Evolutionary conservation across 2,888 invertebrate genomes (phyloP), one percentile per base, ranked within the genome.

Genomic region (Periphyllus acericola): DNA sequence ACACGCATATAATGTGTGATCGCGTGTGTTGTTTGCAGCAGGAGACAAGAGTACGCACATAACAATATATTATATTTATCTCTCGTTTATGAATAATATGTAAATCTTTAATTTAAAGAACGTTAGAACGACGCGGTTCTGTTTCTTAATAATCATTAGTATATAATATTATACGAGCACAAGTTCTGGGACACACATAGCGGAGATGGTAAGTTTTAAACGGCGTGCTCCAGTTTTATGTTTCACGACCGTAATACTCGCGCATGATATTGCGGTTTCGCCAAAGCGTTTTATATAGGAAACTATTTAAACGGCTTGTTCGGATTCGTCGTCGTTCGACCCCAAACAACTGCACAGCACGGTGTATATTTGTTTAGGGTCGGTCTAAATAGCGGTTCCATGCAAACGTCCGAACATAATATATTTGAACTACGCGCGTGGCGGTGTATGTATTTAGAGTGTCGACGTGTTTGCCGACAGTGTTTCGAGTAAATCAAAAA

Each of bases 391-490:
- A 81, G 81, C 81, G 74, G 81, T 81, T 34, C 87, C 74, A n/a
- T 74, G 66, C 87, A 87, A 87, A 87, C 87, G 80, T 74, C 74
- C 81, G 74, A 75, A 71, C 71, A 46, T 86, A 86, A 80, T 80
- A 87, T 87, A 81, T 87, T 87, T 87, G 87, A 81, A 81, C 87
- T 79, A 40, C n/a, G 36, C 46, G 6, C 25, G 29, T 29, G 46
- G 11, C 5, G 0, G 32, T 55, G 19, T 6, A 29, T 76, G 19
- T 46, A 46, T n/a, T n/a, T 32, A 52, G 81, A 80, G 87, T 87
- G 87, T 87, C 87, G 87, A 87, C 87, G 74, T 87, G 81, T 87
- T 81, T 87, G 81, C 46, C 87, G 80, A 87, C 87, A 87, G 87
- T 66, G 75, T 87, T 81, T 87, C 36, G 9, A 46, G 81, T 66